Evolutionary conservation across 2,888 invertebrate species (phyloP), one percentile per base, ranked within the genome.

Genomic region (Drosophila nigricruria): DNA sequence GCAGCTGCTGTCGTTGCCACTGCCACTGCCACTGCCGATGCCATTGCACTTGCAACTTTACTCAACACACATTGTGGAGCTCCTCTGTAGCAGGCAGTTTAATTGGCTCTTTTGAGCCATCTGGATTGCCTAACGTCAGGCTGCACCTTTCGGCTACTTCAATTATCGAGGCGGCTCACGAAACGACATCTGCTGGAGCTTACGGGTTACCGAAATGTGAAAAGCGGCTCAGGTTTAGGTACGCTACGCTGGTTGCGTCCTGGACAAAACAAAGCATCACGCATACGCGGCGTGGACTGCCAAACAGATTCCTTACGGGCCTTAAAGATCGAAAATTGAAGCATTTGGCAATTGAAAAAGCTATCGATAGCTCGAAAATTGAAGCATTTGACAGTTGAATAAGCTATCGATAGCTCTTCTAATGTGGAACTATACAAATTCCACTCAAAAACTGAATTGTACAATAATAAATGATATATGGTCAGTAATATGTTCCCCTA

Each of bases 31-130:
- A 1, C 14, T 43, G 45, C 60, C 47, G 4, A 1, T 18, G 49
- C 49, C 30, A 20, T 32, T 56, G 38, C 57, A 63, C 20, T 36
- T 57, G 47, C 42, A 53, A 27, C 56, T 50, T 50, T 45, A n/a
- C 43, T 43, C 49, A 8, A 27, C 18, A 18, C 36, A 43, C 50
- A 50, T 27, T 49, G 47, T 14, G 32, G 1, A n/a, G 34, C 16
- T 47, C 45, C 16, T 47, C 45, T 47, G 25, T 25, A 34, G 32
- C 56, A 66, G 66, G 57, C 68, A 79, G 70, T 84, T 84, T 88
- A 82, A 82, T 82, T 82, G 88, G 77, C 66, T 70, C 87, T 82
- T 82, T 58, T 50, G 73, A 75, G 59, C 59, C 64, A 63, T 1
- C 36, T 53, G 34, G 9, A 18, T 36, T 36, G 50, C 32, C 64